Evolutionary conservation across 2,888 invertebrate genomes (phyloP).

Genomic region (Eilema depressum): DNA sequence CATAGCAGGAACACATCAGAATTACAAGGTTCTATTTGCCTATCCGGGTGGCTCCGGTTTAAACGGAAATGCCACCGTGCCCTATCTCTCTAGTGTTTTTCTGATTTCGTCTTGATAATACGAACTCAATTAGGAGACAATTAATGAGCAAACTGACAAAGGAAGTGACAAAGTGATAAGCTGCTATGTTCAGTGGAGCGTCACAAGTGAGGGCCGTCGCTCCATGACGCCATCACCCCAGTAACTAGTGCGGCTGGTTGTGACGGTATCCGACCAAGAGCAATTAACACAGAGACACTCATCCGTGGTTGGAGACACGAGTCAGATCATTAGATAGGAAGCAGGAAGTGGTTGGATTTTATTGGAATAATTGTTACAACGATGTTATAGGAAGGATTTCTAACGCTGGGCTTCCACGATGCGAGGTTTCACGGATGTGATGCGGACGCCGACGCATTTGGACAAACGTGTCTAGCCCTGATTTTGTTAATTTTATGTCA

Average conservation of each 20-base stretch:
- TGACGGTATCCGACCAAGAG: constrained; percentile 28
- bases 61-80: background rate
- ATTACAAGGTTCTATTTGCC: background rate
- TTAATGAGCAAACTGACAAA: constrained; percentile 29
- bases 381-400: too few relatives aligned
- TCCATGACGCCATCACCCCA: constrained; percentile 21
- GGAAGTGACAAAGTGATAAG: constrained; percentile 33
- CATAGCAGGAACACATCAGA: background rate
- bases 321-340: background rate
- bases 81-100: background rate
- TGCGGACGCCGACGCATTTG: too few relatives aligned
- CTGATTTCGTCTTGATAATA: background rate
- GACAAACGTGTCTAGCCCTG: too few relatives aligned
- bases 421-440: too few relatives aligned
- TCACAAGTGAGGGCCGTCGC: constrained; percentile 14
- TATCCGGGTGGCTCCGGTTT: background rate
- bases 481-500: too few relatives aligned
- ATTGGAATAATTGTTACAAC: background rate
- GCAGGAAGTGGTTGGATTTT: background rate
- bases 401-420: too few relatives aligned
- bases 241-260: constrained; percentile 17
- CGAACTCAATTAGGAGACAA: constrained; percentile 18
- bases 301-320: background rate
- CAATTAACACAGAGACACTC: background rate
- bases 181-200: constrained; percentile 32